phyloP scores from a whole-genome alignment of 2,113 vertebrate genomes.

The Archilochus colubris region DNA sequence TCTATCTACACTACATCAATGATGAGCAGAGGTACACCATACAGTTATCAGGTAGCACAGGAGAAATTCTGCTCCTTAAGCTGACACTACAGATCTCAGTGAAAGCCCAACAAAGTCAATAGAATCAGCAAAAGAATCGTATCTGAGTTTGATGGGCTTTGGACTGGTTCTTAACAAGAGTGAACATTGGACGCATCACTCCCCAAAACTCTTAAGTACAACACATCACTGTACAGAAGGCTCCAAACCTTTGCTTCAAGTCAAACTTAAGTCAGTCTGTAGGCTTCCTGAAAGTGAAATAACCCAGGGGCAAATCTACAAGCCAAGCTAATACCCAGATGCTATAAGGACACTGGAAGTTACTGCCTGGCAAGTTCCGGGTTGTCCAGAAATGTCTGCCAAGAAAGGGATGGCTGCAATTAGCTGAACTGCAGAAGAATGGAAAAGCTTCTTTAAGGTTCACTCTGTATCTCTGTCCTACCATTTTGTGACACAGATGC shows the following conservation, averaged over 20 bases:
- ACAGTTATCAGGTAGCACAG: neutral
- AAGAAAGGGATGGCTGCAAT: neutral
- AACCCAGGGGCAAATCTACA: accelerated
- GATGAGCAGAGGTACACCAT: neutral
- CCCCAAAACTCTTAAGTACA: accelerated
- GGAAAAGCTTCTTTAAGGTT: neutral
- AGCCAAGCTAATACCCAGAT: neutral
- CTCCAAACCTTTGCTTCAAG: neutral
- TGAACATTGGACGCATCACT: accelerated
- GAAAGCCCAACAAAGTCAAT: neutral
- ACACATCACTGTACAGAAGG: neutral
- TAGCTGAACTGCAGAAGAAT: neutral
- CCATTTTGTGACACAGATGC: accelerated
- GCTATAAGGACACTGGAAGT: neutral
- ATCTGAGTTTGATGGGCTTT: neutral
- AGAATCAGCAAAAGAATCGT: neutral
- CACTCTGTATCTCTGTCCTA: neutral
- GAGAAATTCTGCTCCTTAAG: neutral
- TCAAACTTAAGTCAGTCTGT: neutral
- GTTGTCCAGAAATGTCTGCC: accelerated
- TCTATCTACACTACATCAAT: neutral
- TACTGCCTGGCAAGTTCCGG: neutral
- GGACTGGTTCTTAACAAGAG: neutral
- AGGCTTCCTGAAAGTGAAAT: neutral
- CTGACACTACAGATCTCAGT: neutral